Base-by-base conservation (phyloP, 2,888 invertebrate genomes). In the Cantharis rustica region DNA sequence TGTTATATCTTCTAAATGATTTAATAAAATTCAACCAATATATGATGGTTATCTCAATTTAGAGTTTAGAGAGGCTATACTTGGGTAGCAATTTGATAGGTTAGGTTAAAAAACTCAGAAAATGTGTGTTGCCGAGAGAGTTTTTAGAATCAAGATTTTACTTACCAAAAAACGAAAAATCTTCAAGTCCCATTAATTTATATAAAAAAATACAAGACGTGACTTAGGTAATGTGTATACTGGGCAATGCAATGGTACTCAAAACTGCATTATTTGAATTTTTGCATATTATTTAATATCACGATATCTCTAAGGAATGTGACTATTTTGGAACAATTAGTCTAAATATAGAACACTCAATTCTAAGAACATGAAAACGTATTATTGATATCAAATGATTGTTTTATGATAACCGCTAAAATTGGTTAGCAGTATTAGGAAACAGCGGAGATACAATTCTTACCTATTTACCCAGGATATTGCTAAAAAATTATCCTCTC, bases 21-120 rank as follows among this genome's bases (percentile, higher is more conserved):
- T 72, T 77, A 77, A 74, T 77, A 71, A 74, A 74, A 74, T 68
- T 71, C 71, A 68, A n/a, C 47, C 47, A 72, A 70, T 73, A 73
- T 72, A 47, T 72, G 47, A 71, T 75, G 68, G 17, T 61, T 68
- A 68, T 68, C 68, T 68, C 61, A 23, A n/a, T 26, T 16, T 17
- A 20, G 68, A 17, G 69, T 26, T 16, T 17, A 20, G 68, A 17
- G 69, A 71, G 66, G 31, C 68, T 26, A 68, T 71, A 15, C 17
- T 74, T 26, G 69, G 20, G 27, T 47, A 47, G 47, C 47, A 47
- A n/a, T n/a, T 47, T 5, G n/a, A 47, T 47, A n/a, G n/a, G 47
- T 47, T 47, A 47, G 5, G 47, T 47, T 47, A 47, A 47, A 47
- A 31, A 47, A n/a, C 13, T 31, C 13, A 13, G 13, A 13, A 13